Evolutionary conservation across 2,797 vertebrate genomes (phyloP).

Genomic region (Neoniphon sammara): DNA sequence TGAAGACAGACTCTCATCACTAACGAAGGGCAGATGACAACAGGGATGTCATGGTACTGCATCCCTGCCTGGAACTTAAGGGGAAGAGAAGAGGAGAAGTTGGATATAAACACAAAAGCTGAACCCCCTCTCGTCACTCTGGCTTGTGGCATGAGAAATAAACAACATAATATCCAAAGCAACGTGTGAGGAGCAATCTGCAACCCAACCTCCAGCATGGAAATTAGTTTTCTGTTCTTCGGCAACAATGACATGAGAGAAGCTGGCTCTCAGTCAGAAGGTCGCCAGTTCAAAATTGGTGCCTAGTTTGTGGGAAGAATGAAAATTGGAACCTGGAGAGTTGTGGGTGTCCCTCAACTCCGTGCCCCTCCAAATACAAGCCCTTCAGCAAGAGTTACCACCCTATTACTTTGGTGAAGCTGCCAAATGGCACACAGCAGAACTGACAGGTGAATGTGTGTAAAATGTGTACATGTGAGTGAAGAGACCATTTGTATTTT

Average conservation of each 20-base stretch:
- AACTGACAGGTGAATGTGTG: slow-evolving; percentile 7
- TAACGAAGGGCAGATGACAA: slow-evolving; percentile 63
- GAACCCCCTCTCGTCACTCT: slow-evolving; percentile 7
- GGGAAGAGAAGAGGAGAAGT: neutral
- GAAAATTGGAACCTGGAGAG: neutral
- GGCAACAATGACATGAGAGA: neutral
- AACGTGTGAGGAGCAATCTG: slow-evolving; percentile 17
- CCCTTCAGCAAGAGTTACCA: neutral
- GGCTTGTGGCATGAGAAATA: slow-evolving; percentile 5
- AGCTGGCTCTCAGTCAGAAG: neutral
- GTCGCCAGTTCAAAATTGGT: slow-evolving; percentile 1
- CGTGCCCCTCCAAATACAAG: neutral
- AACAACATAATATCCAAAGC: slow-evolving; percentile 28
- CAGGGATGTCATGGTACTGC: neutral
- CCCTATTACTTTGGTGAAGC: neutral
- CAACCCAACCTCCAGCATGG: slow-evolving; percentile 7
- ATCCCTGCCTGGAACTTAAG: neutral
- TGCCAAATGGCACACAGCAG: neutral
- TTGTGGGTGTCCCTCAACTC: too few relatives aligned
- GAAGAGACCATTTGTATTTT: slow-evolving; percentile 25
- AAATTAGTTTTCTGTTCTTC: neutral
- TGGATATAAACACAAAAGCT: slow-evolving; percentile 32
- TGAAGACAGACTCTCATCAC: slow-evolving; percentile 6
- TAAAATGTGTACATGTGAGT: neutral
- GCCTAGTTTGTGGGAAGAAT: neutral